Percentiles rank a stretch among this genome's conserved stretches.
Evolutionary conservation across 2,888 invertebrate genomes (phyloP).

Genomic region (Agrochola circellaris): DNA sequence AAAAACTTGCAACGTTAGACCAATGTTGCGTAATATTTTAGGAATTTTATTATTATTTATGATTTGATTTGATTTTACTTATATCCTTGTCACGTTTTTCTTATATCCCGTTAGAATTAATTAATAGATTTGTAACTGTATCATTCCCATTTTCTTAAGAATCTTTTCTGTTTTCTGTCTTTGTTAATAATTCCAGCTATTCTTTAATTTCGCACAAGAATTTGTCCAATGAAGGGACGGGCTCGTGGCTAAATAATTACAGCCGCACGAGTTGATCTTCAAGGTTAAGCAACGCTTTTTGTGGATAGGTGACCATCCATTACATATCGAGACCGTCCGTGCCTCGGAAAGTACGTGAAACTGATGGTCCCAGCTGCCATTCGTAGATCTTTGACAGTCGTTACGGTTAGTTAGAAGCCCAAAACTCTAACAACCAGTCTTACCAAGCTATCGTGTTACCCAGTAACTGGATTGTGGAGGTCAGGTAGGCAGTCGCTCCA

Average conservation of each 20-base stretch:
- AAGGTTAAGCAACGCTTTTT: not conserved
- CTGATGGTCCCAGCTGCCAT: not conserved
- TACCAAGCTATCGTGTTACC: not conserved
- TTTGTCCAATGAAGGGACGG: not conserved
- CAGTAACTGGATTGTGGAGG: no score
- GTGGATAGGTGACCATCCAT: not conserved
- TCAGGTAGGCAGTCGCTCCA: not conserved
- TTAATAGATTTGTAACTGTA: not conserved
- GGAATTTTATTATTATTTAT: not conserved
- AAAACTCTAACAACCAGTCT: not conserved
- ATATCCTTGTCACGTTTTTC: slow-evolving; percentile 21
- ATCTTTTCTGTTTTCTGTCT: not conserved
- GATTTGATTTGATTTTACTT: not conserved
- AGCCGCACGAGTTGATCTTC: not conserved
- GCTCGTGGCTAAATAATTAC: not conserved
- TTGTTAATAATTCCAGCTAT: not conserved
- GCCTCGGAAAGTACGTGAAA: not conserved
- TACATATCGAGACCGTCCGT: not conserved
- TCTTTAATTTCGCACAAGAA: not conserved
- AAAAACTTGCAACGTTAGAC: slow-evolving; percentile 15
- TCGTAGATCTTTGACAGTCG: not conserved
- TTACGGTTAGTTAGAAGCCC: not conserved
- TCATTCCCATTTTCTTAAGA: not conserved
- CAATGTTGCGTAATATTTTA: slow-evolving; percentile 53
- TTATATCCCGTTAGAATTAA: not conserved